Evolutionary conservation across 2,888 invertebrate genomes (phyloP).

Genomic region (Drosophila limbata): DNA sequence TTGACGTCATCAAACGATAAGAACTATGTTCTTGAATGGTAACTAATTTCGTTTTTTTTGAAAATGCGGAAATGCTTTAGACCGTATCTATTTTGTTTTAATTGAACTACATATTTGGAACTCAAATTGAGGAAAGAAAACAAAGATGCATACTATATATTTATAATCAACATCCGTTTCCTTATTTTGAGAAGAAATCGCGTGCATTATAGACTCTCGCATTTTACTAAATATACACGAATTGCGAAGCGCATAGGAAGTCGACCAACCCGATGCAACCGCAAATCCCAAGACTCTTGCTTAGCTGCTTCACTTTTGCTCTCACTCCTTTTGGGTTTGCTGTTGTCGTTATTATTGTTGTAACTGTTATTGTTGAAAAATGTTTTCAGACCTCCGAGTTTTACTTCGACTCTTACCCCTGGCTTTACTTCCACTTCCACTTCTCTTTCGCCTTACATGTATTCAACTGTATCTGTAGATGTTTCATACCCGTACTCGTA

Average conservation of each 20-base stretch:
- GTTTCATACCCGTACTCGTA: slow-evolving; percentile 54
- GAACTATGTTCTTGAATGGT: no score
- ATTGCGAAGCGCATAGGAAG: slow-evolving; percentile 19
- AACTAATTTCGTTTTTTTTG: no score
- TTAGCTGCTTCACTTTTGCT: slow-evolving; percentile 32
- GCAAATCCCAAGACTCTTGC: slow-evolving; percentile 10
- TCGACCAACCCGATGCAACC: slow-evolving; percentile 24
- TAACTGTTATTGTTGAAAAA: slow-evolving; percentile 40
- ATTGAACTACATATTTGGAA: no score
- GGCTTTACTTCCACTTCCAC: not conserved
- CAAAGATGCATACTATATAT: no score
- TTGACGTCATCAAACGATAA: no score
- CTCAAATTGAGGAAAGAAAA: no score
- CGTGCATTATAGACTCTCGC: not conserved
- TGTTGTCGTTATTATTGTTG: slow-evolving; percentile 19
- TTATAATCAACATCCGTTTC: not conserved
- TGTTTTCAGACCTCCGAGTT: slow-evolving; percentile 52
- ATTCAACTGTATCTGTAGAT: slow-evolving; percentile 34
- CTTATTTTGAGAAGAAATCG: not conserved
- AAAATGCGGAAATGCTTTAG: no score
- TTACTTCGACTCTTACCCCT: slow-evolving; percentile 17
- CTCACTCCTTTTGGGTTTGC: slow-evolving; percentile 26
- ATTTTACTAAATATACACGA: not conserved
- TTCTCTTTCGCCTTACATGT: not conserved
- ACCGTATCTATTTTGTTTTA: no score